A percentile compares a stretch with the other conserved stretches of the same genome.
phyloP scores from a whole-genome alignment of 2,888 invertebrate genomes.

The Nemurella pictetii region DNA sequence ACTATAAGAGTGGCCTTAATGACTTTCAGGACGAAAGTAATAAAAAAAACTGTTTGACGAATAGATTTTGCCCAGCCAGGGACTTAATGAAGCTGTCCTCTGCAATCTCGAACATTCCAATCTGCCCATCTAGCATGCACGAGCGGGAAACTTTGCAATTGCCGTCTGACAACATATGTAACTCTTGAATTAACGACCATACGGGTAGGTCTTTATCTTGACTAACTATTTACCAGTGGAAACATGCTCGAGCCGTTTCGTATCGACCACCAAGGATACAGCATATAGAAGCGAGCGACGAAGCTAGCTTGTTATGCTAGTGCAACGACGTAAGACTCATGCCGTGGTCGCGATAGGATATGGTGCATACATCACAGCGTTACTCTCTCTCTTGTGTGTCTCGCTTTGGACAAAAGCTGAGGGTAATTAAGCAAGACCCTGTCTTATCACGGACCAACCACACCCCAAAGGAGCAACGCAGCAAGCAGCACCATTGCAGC shows the following conservation, averaged over 20 bases:
- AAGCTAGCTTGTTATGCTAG: not conserved
- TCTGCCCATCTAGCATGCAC: not conserved
- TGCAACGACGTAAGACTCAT: not conserved
- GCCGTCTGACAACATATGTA: not conserved
- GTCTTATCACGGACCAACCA: slow-evolving; percentile 34
- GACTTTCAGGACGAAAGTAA: not conserved
- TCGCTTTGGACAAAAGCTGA: slow-evolving; percentile 33
- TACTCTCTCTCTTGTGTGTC: not conserved
- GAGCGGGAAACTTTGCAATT: not conserved
- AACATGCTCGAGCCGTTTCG: slow-evolving; percentile 6
- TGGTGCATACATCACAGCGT: slow-evolving; percentile 34
- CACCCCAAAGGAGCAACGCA: slow-evolving; percentile 19
- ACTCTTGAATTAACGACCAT: not conserved
- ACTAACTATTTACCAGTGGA: slow-evolving; percentile 8
- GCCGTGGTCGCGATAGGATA: not conserved
- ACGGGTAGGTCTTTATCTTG: slow-evolving; percentile 4
- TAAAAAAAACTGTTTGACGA: not conserved
- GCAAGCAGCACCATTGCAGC: not conserved
- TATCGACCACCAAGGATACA: slow-evolving; percentile 14
- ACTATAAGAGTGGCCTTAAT: not conserved
- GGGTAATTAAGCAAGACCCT: slow-evolving; percentile 36
- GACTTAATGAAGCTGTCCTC: slow-evolving; percentile 1
- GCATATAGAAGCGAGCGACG: not conserved
- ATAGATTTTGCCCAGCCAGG: not conserved
- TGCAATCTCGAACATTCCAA: not conserved